phyloP scores from a whole-genome alignment of 1,140 invertebrate species.

The Hydropsyche tenuis region DNA sequence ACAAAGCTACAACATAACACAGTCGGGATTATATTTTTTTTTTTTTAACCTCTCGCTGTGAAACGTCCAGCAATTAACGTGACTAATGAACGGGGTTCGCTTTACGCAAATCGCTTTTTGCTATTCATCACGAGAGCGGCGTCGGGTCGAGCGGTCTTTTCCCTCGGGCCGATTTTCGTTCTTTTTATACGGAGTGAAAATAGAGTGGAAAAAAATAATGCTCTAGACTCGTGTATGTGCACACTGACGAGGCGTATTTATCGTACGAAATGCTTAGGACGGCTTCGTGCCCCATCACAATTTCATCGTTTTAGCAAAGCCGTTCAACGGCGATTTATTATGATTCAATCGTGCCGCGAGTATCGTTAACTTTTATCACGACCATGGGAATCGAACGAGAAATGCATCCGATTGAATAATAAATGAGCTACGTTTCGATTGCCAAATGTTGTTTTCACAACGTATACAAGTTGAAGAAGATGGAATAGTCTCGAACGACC shows the following conservation, averaged over 20 bases:
- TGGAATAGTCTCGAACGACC: no score
- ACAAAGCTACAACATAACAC: no score
- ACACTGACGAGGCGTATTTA: not conserved
- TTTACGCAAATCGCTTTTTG: not conserved
- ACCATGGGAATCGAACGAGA: conserved; percentile 1
- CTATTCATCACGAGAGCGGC: not conserved
- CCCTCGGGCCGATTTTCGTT: not conserved
- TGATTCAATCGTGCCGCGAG: conserved; percentile 14
- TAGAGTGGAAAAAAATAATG: not conserved
- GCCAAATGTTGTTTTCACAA: no score
- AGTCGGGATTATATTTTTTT: no score
- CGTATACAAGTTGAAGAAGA: no score
- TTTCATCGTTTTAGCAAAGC: not conserved
- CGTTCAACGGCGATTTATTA: conserved; percentile 8
- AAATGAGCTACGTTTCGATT: no score
- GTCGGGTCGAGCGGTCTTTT: no score
- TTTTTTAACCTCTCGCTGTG: no score
- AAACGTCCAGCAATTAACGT: not conserved
- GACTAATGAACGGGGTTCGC: not conserved
- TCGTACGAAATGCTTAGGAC: not conserved
- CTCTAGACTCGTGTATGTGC: not conserved
- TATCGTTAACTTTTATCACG: conserved; percentile 17
- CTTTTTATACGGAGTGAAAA: not conserved
- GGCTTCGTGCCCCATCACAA: no score
- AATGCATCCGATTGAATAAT: no score